phyloP scores from a whole-genome alignment of 2,888 invertebrate species.

The Phalera bucephala region DNA sequence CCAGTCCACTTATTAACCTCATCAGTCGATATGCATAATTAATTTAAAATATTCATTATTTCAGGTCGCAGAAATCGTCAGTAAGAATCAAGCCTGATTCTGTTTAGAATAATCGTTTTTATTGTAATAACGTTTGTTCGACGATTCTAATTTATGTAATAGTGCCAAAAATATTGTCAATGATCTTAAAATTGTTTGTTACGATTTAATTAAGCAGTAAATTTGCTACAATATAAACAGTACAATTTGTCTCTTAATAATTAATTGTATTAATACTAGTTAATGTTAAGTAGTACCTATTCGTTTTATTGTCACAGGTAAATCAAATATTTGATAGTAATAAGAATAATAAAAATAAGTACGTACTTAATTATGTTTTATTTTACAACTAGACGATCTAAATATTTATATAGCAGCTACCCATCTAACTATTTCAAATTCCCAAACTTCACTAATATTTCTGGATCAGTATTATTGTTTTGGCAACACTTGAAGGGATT shows the following conservation, averaged over 20 bases:
- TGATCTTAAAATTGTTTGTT: conserved; percentile 32
- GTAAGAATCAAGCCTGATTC: conserved; percentile 46
- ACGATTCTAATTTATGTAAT: conserved; percentile 61
- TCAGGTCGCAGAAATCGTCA: conserved; percentile 79
- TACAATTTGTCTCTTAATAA: conserved; percentile 50
- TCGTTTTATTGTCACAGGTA: conserved; percentile 59
- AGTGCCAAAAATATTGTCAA: conserved; percentile 70
- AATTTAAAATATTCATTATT: conserved; percentile 27
- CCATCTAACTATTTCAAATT: too few species aligned
- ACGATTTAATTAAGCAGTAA: conserved; percentile 40
- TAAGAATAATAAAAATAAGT: conserved; percentile 42
- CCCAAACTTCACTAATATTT: too few species aligned
- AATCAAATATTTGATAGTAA: conserved; percentile 57
- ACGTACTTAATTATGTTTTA: conserved; percentile 47
- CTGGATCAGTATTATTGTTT: too few species aligned
- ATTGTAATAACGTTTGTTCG: conserved; percentile 53
- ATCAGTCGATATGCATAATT: not conserved
- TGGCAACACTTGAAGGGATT: not conserved
- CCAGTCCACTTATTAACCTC: not conserved
- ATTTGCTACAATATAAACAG: conserved; percentile 52
- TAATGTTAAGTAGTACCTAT: conserved; percentile 49
- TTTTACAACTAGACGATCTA: conserved; percentile 5
- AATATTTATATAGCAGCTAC: too few species aligned
- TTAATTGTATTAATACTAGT: conserved; percentile 47
- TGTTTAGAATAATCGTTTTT: conserved; percentile 46